Evolutionary conservation across 2,888 invertebrate species (phyloP).

Genomic region (Aporophyla nigra): DNA sequence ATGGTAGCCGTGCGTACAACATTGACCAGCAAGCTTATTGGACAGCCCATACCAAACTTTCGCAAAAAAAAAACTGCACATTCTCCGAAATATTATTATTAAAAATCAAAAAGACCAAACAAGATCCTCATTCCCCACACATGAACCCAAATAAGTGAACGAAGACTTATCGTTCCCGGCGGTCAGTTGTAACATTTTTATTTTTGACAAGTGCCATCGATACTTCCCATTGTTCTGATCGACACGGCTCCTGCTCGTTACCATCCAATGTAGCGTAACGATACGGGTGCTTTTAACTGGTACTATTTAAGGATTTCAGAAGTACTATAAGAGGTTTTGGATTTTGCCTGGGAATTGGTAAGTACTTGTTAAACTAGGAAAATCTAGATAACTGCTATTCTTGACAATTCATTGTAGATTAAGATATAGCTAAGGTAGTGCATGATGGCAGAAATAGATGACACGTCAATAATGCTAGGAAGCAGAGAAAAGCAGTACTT

Average conservation of each 20-base stretch:
- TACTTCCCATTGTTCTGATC: conserved; percentile 84
- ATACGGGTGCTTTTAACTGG: conserved; percentile 30
- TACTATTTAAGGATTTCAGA: neutral
- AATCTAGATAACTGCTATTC: neutral
- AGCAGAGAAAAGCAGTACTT: neutral
- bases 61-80: neutral
- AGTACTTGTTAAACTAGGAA: neutral
- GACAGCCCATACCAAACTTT: neutral
- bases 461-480: neutral
- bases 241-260: conserved; percentile 49
- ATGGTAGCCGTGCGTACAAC: neutral
- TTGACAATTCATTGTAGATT: neutral
- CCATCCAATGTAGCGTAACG: conserved; percentile 26
- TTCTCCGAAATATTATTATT: conserved; percentile 24
- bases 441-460: neutral
- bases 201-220: conserved; percentile 89
- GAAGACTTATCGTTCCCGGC: conserved; percentile 69
- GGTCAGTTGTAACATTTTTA: conserved; percentile 77
- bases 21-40: neutral
- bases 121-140: conserved; percentile 1
- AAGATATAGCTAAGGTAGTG: too few relatives aligned
- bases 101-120: conserved; percentile 15
- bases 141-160: conserved; percentile 51
- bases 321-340: neutral
- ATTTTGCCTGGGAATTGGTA: neutral